Conservation (phyloP, 2,113 vertebrate species). For the Centrocercus urophasianus region DNA sequence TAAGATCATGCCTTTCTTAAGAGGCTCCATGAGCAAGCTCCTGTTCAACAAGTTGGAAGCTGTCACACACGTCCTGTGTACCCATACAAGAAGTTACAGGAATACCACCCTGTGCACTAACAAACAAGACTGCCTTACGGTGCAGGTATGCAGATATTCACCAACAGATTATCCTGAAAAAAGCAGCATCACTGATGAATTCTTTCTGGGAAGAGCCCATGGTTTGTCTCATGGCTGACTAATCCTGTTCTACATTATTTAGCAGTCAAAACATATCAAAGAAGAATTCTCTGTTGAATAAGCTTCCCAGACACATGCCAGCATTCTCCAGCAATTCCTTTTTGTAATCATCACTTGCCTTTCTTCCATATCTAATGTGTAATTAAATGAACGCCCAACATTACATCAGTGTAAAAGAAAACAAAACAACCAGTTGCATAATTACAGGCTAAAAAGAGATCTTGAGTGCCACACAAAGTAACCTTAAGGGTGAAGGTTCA, state of each 20-base stretch:
- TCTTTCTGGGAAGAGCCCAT: not conserved
- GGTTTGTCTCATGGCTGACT: slow-evolving; percentile 32
- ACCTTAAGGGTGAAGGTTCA: slow-evolving; percentile 27
- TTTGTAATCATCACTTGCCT: slow-evolving; percentile 30
- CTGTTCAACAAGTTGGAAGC: not conserved
- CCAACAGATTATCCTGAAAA: slow-evolving; percentile 11
- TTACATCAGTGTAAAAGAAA: not conserved
- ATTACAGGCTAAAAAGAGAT: slow-evolving; percentile 22
- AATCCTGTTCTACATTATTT: slow-evolving; percentile 41
- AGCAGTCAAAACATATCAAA: not conserved
- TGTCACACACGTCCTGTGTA: not conserved
- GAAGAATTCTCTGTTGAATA: not conserved
- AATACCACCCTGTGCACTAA: not conserved
- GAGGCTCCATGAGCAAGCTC: not conserved
- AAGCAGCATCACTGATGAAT: not conserved
- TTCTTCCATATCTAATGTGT: slow-evolving; percentile 4
- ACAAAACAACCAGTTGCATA: not conserved
- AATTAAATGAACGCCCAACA: slow-evolving; percentile 38
- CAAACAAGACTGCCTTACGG: not conserved
- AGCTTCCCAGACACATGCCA: not conserved
- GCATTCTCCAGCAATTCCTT: not conserved
- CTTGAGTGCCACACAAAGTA: not conserved
- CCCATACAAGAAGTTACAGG: not conserved
- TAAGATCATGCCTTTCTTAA: not conserved
- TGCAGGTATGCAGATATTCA: not conserved